Percentiles rank a stretch among this genome's conserved stretches.
phyloP scores from a whole-genome alignment of 2,113 vertebrate species.

The Clarias gariepinus region DNA sequence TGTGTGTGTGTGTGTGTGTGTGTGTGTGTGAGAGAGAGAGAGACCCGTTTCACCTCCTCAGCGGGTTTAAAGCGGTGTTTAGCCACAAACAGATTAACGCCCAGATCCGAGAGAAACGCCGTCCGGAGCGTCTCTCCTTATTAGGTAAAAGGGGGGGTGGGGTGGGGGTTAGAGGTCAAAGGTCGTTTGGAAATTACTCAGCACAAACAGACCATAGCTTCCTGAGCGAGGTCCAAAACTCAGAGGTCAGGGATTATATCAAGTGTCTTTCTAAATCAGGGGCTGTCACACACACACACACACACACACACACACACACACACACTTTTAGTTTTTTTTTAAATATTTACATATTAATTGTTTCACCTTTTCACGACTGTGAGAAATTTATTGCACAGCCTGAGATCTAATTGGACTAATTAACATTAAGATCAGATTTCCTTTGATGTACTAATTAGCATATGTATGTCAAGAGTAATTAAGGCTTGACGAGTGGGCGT shows the following conservation, averaged over 20 bases:
- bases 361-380: no score
- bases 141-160: slow-evolving; percentile 61
- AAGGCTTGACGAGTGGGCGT: not conserved
- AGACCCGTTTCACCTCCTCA: slow-evolving; percentile 56
- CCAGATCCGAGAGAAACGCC: slow-evolving; percentile 64
- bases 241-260: not conserved
- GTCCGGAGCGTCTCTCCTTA: slow-evolving; percentile 69
- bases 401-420: no score
- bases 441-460: not conserved
- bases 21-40: slow-evolving; percentile 6
- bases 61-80: slow-evolving; percentile 64
- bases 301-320: not conserved
- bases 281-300: not conserved
- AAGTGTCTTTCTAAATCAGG: not conserved
- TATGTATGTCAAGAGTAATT: not conserved
- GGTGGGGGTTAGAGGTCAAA: no score
- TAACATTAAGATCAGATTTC: not conserved
- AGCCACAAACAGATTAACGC: slow-evolving; percentile 77
- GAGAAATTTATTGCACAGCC: no score
- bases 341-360: no score
- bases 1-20: not conserved
- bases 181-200: slow-evolving; percentile 56
- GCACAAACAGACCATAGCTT: slow-evolving; percentile 54
- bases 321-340: no score
- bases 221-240: not conserved